phyloP scores from a whole-genome alignment of 2,888 invertebrate genomes.

The Dasysyrphus tricinctus region DNA sequence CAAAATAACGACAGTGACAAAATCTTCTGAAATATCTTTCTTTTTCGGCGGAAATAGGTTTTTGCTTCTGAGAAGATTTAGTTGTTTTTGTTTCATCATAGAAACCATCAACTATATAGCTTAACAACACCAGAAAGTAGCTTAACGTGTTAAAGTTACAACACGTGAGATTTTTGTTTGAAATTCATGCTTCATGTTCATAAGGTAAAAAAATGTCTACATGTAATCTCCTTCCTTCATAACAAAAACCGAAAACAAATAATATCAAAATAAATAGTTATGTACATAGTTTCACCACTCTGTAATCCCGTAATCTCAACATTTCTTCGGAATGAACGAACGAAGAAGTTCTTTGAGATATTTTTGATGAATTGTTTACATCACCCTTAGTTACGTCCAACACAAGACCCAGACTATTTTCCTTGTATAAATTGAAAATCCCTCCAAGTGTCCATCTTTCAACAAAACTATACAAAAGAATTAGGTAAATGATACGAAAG shows the following conservation, averaged over 20 bases:
- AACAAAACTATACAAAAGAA: slow-evolving; percentile 2
- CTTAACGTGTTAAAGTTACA: slow-evolving; percentile 12
- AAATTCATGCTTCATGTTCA: not conserved
- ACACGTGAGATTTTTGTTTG: slow-evolving; percentile 1
- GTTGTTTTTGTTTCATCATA: too few relatives aligned
- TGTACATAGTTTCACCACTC: not conserved
- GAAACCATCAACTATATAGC: slow-evolving; percentile 4
- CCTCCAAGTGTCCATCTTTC: not conserved
- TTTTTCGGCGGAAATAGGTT: slow-evolving; percentile 14
- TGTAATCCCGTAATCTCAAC: not conserved
- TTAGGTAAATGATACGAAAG: not conserved
- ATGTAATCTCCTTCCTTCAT: not conserved
- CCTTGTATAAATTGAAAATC: not conserved
- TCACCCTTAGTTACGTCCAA: not conserved
- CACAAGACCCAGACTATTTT: not conserved
- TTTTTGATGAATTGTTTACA: not conserved
- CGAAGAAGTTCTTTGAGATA: not conserved
- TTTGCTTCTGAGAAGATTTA: not conserved
- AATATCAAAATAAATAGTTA: not conserved
- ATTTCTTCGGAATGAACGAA: not conserved
- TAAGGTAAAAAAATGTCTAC: not conserved
- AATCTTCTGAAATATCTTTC: not conserved
- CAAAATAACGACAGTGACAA: not conserved
- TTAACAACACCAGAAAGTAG: slow-evolving; percentile 1
- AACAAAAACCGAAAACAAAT: not conserved